A percentile compares a stretch with the other conserved stretches of the same genome.
These are phyloP conservation scores for Macroramphosus scolopax DNA, from an alignment of 2,797 vertebrate species.

Conservation along the genomic window DNA sequence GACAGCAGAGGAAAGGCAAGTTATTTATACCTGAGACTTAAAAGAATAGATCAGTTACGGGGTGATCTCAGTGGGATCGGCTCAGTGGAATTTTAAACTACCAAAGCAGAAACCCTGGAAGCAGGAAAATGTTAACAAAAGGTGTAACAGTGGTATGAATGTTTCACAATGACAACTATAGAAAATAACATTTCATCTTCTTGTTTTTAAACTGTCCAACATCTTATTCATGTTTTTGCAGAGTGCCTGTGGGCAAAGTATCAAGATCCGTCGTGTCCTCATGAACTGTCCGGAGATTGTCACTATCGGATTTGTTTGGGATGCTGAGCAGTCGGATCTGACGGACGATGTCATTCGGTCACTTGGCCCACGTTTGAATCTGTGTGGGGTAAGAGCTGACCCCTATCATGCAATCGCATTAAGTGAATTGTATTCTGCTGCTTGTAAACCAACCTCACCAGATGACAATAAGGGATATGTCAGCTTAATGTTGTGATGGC, in stretches of 20 bases:
- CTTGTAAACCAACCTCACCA: no score
- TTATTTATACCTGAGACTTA: constrained; percentile 3
- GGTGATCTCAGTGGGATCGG: neutral
- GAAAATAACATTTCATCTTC: no score
- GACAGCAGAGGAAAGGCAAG: neutral
- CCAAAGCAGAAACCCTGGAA: no score
- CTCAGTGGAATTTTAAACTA: no score
- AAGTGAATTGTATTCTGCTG: neutral
- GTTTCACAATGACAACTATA: no score
- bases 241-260: constrained; percentile 97
- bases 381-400: constrained; percentile 88
- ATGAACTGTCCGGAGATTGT: constrained; percentile 99
- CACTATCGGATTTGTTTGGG: constrained; percentile 96
- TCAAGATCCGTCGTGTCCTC: constrained; percentile 94
- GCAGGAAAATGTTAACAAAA: no score
- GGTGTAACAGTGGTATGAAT: no score
- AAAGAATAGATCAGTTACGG: no score
- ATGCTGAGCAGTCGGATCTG: constrained; percentile 94
- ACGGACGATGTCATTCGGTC: constrained; percentile 91
- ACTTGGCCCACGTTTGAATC: constrained; percentile 87
- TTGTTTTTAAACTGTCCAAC: no score
- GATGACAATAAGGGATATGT: no score
- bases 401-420: neutral
- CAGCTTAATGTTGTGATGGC: no score
- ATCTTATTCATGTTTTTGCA: no score